Conservation (phyloP, 2,797 vertebrate genomes). For the Halcyon smyrnensis region DNA sequence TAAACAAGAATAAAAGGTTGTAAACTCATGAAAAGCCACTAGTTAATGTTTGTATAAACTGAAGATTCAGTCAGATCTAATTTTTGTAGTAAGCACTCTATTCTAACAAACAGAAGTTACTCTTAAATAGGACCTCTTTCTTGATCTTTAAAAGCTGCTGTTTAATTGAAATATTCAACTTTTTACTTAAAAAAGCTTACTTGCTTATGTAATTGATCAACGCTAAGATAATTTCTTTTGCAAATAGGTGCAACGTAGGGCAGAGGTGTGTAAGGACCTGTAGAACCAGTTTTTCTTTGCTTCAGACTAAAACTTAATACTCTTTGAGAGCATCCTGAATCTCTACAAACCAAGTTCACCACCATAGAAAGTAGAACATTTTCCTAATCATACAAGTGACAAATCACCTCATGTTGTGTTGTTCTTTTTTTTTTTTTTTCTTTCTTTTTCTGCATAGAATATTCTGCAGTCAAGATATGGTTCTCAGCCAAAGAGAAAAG, state of each 20-base stretch:
- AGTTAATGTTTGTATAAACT: background rate
- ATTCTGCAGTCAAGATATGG: background rate
- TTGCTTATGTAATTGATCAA: background rate
- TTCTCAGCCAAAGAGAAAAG: background rate
- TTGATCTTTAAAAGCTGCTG: background rate
- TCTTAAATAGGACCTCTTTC: background rate
- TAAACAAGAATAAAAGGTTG: background rate
- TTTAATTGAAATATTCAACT: background rate
- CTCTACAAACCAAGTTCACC: background rate
- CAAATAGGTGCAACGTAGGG: background rate
- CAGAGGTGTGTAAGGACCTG: background rate
- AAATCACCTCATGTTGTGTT: background rate
- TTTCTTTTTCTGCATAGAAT: background rate
- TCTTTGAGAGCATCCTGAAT: background rate
- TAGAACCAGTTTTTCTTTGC: conserved; percentile 17
- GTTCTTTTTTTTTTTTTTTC: background rate
- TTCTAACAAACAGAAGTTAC: background rate
- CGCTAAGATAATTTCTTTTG: background rate
- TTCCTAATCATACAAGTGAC: background rate
- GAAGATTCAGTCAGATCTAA: background rate
- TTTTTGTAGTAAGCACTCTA: background rate
- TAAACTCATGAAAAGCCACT: background rate
- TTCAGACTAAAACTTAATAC: background rate
- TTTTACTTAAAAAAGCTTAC: background rate
- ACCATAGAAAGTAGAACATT: background rate